These are phyloP conservation scores for Lithophane semibrunnea DNA, from an alignment of 2,888 invertebrate genomes.

Conservation along the genomic window DNA sequence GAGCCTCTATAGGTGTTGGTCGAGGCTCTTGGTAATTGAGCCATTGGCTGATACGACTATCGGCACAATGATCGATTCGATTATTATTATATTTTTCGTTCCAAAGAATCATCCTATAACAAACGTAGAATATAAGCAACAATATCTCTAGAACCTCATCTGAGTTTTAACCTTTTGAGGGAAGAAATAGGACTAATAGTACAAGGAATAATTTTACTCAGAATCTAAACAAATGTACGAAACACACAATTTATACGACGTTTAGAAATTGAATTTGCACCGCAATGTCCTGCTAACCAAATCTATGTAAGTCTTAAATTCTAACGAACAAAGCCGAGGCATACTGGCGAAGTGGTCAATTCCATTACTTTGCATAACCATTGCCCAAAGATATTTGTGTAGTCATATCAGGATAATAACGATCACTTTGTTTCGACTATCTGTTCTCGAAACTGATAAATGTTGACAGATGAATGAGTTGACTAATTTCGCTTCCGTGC, in stretches of 20 bases:
- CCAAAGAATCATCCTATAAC: not conserved
- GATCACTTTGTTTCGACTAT: constrained; percentile 43
- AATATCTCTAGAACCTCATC: too few species aligned
- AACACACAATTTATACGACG: constrained; percentile 46
- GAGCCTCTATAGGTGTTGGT: too few species aligned
- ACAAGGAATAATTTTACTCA: not conserved
- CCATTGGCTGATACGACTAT: too few species aligned
- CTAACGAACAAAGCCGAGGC: constrained; percentile 27
- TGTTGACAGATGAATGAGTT: constrained; percentile 41
- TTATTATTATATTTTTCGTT: not conserved
- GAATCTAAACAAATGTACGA: constrained; percentile 29
- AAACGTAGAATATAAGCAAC: not conserved
- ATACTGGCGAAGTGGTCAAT: constrained; percentile 31
- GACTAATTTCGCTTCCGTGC: constrained; percentile 16
- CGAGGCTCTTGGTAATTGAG: too few species aligned
- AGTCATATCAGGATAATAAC: constrained; percentile 41
- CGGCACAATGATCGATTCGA: too few species aligned
- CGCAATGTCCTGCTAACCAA: constrained; percentile 38
- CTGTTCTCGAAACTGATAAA: constrained; percentile 48
- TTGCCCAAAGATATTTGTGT: constrained; percentile 36
- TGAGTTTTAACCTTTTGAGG: not conserved
- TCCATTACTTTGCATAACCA: constrained; percentile 41
- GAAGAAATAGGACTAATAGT: not conserved
- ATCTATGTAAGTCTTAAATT: constrained; percentile 58
- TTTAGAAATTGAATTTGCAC: constrained; percentile 52